These are phyloP conservation scores for Pyrocoelia pectoralis DNA, from an alignment of 2,888 invertebrate species.

Conservation along the genomic window DNA sequence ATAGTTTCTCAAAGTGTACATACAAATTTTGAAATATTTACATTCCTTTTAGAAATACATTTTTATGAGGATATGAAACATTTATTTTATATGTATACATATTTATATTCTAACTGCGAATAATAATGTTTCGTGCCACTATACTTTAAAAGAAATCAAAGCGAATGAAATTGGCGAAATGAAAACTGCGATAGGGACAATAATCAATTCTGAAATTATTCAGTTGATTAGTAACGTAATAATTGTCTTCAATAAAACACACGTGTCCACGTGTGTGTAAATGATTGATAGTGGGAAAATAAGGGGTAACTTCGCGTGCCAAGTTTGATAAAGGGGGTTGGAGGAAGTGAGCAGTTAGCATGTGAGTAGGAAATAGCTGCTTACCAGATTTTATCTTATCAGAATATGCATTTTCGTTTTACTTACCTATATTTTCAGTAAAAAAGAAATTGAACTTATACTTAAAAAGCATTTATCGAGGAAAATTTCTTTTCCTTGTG, in stretches of 20 bases:
- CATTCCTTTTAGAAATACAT: no score
- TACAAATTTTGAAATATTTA: no score
- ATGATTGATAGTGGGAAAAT: constrained; percentile 23
- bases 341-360: constrained; percentile 49
- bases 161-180: no score
- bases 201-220: constrained; percentile 10
- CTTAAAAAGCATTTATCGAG: no score
- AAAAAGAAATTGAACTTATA: constrained; percentile 11
- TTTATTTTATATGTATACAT: no score
- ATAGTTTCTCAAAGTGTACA: no score
- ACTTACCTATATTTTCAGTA: constrained; percentile 10
- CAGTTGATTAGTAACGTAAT: constrained; percentile 12
- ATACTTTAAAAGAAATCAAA: no score
- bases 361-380: constrained; percentile 43
- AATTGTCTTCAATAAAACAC: constrained; percentile 23
- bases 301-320: constrained; percentile 38
- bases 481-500: no score
- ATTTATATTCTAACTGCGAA: no score
- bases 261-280: not conserved
- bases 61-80: no score
- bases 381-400: constrained; percentile 38
- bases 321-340: constrained; percentile 36
- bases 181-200: not conserved
- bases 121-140: no score
- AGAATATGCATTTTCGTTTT: constrained; percentile 29